phyloP scores from a whole-genome alignment of 2,888 invertebrate genomes.

The Dynastes grantii region DNA sequence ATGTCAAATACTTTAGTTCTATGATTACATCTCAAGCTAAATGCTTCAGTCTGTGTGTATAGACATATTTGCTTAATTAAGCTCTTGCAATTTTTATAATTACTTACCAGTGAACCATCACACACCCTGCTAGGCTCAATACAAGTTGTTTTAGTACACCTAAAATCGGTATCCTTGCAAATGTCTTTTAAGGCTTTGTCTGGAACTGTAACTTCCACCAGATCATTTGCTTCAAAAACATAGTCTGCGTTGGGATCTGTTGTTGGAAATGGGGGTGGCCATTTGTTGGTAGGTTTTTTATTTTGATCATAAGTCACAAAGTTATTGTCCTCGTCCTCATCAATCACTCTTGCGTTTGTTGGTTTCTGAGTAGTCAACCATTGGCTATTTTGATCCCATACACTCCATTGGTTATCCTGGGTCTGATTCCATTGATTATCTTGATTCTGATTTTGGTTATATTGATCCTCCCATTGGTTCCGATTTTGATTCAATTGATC shows the following conservation, averaged over 20 bases:
- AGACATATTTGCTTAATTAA: not conserved
- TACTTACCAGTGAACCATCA: slow-evolving; percentile 72
- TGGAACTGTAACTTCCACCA: slow-evolving; percentile 43
- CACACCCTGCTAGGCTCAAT: slow-evolving; percentile 74
- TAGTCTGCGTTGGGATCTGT: slow-evolving; percentile 66
- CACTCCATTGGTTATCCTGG: not conserved
- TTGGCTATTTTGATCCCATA: slow-evolving; percentile 4
- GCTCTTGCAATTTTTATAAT: not conserved
- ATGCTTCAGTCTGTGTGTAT: no score
- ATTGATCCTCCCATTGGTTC: not conserved
- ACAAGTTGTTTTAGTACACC: slow-evolving; percentile 72
- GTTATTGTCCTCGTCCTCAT: not conserved
- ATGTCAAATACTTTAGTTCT: no score
- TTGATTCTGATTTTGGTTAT: not conserved
- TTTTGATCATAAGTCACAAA: slow-evolving; percentile 26
- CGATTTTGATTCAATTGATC: not conserved
- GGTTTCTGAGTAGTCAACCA: not conserved
- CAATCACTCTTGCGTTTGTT: not conserved
- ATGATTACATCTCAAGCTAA: no score
- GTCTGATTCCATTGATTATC: slow-evolving; percentile 24
- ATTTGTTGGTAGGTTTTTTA: slow-evolving; percentile 20
- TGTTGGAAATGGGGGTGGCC: slow-evolving; percentile 55
- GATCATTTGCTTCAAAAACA: slow-evolving; percentile 65
- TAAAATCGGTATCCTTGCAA: slow-evolving; percentile 67
- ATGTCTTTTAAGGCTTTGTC: slow-evolving; percentile 51